Evolutionary conservation across 2,888 invertebrate genomes (phyloP), one percentile per base, ranked within the genome.

Genomic region (Phengaris alcon): DNA sequence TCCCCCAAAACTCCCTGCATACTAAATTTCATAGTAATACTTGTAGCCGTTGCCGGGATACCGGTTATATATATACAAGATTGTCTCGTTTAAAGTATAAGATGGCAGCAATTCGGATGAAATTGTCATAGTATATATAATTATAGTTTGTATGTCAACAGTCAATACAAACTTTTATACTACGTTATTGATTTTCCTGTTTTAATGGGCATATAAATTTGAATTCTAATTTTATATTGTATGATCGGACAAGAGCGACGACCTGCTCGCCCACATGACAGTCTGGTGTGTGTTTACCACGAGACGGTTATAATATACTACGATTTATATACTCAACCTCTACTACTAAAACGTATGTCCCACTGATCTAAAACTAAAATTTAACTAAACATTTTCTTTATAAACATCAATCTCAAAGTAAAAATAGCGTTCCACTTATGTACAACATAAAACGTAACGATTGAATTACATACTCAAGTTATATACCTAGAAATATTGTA

Each of bases 121-220:
- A 64, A 44, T 64, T 35, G 35, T 64, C 64, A 13, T 64, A 64
- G 59, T 22, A 22, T 22, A 22, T 22, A 22, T 59, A 64, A 12
- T 13, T 64, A 44, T 64, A 64, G 64, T 64, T 64, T 13, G 44
- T 64, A 64, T 44, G 64, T 64, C 64, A 64, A 64, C 64, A 64
- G 64, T 64, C 35, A 64, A 64, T 64, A 64, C 64, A 64, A 44
- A 44, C 64, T 64, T 44, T 64, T 35, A 64, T 64, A 48, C 51
- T 70, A 70, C 70, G n/a, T 51, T 46, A 46, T 7, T 9, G n/a
- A 15, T 52, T 48, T 15, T 22, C 22, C 64, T 64, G 64, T 64
- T 70, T 51, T 70, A 51, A 51, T 48, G n/a, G 70, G 51, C 51
- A 51, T 48, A 48, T 70, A 51, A 70, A 70, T 70, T 70, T 51